Base-by-base conservation (phyloP, 2,113 vertebrate species). In the Synodontis membranacea region DNA sequence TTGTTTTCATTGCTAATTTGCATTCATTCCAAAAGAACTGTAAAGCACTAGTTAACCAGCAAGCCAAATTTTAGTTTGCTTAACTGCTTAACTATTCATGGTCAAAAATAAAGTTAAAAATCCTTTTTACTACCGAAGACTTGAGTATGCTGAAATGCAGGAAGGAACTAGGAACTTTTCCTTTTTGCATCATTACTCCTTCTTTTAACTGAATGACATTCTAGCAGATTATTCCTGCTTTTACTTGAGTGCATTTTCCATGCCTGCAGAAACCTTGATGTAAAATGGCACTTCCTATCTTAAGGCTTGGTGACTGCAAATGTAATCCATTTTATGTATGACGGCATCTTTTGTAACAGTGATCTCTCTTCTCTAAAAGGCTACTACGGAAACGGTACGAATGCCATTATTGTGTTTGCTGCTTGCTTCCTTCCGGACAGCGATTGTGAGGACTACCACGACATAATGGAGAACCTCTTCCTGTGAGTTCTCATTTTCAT, bases 381-480 rank as follows among this genome's bases (percentile, higher is more conserved):
- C 86, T 99, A 99, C 95, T 99, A 99, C 92, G 94, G 96, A 87
- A 97, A 97, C 84, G 94, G 92, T 31, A 94, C 96, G 88, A 98
- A 98, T 92, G 97, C 98, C 90, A 99, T 99, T 94, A 99, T 99
- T 93, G 97, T 99, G 90, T 99, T 99, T 92, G 97, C 97, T 0
- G 98, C 98, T 46, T 99, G 98, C 92, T 99, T 98, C 94, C 96
- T 99, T 92, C 98, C 98, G 85, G 98, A 99, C 93, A 99, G 98
- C 90, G 95, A 95, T 93, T 94, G 94, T 90, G 95, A 95, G n/a
- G 97, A 99, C 93, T 99, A 99, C 94, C 96, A 97, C 87, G 97
- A 99, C 93, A 96, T 99, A 90, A 99, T 99, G 98, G 98, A 99
- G 94, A 98, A 99, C 91, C 97, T 99, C 93, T 99, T 99, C 91